Conservation (phyloP, 2,113 vertebrate species). For the Lepidothrix coronata region DNA sequence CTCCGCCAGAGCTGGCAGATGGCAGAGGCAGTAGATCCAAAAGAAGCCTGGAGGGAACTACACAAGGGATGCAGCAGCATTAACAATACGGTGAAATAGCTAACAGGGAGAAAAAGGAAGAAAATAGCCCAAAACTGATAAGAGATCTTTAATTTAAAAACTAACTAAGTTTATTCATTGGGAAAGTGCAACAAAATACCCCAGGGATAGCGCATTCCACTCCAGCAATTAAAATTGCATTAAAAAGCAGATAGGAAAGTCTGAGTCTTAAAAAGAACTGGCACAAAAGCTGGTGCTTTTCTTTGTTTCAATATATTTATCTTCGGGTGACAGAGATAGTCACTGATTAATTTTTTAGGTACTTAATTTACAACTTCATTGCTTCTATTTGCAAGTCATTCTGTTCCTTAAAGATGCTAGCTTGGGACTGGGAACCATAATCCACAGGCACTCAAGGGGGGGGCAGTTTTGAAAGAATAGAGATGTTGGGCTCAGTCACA, state of each 20-base stretch:
- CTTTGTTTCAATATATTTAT: constrained; percentile 42
- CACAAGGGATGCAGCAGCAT: background rate
- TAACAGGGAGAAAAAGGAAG: background rate
- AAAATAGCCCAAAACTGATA: constrained; percentile 57
- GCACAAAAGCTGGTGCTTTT: constrained; percentile 38
- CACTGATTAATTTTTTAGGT: constrained; percentile 44
- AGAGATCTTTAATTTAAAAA: constrained; percentile 78
- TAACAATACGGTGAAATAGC: constrained; percentile 45
- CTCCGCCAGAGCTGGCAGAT: background rate
- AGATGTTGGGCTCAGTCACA: background rate
- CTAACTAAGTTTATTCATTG: constrained; percentile 63
- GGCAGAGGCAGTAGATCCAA: background rate
- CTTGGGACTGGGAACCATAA: background rate
- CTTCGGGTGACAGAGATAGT: constrained; percentile 42
- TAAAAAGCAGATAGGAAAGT: constrained; percentile 54
- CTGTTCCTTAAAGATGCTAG: constrained; percentile 4
- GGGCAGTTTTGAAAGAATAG: background rate
- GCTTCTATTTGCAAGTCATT: constrained; percentile 24
- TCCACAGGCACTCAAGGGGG: background rate
- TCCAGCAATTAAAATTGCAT: constrained; percentile 69
- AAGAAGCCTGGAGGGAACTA: background rate
- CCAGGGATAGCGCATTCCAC: constrained; percentile 30
- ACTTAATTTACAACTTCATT: constrained; percentile 37
- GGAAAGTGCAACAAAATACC: constrained; percentile 62
- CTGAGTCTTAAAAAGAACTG: constrained; percentile 23